Evolutionary conservation across 1,140 invertebrate genomes (phyloP), one percentile per base, ranked within the genome.

Genomic region (Frieseomelitta varia): DNA sequence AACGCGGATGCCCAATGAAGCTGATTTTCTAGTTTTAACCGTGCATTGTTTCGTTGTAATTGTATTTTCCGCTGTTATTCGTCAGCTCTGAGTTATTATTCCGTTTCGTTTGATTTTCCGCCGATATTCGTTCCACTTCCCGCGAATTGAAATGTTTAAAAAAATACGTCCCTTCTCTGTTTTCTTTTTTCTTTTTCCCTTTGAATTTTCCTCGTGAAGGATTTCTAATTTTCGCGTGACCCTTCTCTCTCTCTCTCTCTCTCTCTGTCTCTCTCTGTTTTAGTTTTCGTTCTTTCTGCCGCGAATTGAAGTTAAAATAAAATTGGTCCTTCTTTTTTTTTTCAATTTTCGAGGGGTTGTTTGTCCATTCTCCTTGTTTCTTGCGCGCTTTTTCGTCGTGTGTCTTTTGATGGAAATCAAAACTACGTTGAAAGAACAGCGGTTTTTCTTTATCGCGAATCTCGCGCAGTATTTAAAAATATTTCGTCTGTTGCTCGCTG

Each of bases 361-460:
- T 61, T n/a, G 24, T 61, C 58, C 17, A n/a, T 58, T 34, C 17
- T 2, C 19, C 1, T 58, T 39, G 55, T n/a, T 53, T n/a, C 21
- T 6, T 17, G 24, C 47, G 4, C 27, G 21, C 27, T 47, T 63
- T 76, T 47, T 21, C 2, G 39, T 51, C 34, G 47, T 51, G 24
- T 51, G 58, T 63, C 51, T 63, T 63, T 63, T 39, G 17, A 47
- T 51, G 11, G 39, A 39, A n/a, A 77, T 51, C 24, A 14, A 61
- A 24, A 67, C 4, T 27, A 19, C 11, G 10, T 27, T 17, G 21
- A 55, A 24, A 34, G 47, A 51, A 47, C 6, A 47, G 6, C 4
- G 39, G 11, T 47, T 51, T 65, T 47, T 53, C 21, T 63, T 78
- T 65, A 78, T 67, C 76, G 27, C 30, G 76, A 53, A 78, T 65